Conservation (phyloP, 2,113 vertebrate genomes). For the Entomyzon cyanotis region DNA sequence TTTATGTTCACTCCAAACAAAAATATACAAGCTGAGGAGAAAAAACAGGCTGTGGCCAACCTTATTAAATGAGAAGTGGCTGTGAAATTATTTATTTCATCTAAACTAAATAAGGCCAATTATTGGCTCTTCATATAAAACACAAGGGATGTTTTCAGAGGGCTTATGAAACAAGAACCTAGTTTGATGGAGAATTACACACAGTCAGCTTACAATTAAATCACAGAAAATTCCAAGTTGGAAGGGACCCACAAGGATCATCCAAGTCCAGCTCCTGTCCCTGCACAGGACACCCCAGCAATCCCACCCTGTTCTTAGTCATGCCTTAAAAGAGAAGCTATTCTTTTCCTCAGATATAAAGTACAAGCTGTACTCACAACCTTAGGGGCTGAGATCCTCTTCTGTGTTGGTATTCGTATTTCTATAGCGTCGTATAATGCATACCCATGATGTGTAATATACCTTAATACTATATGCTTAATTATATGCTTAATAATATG, state of each 20-base stretch:
- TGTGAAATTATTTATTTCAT: constrained; percentile 62
- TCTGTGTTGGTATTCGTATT: neutral
- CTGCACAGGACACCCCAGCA: neutral
- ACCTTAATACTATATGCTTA: neutral
- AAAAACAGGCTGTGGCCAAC: constrained; percentile 36
- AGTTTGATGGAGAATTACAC: neutral
- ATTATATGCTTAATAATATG: too few relatives aligned
- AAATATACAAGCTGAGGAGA: constrained; percentile 45
- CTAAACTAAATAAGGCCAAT: constrained; percentile 39
- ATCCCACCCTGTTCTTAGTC: neutral
- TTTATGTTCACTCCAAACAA: constrained; percentile 67
- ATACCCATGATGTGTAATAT: neutral
- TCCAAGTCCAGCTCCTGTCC: neutral
- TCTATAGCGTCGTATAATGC: neutral
- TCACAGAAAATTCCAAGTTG: neutral
- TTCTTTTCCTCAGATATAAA: neutral
- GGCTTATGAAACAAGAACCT: neutral
- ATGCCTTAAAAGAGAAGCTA: neutral
- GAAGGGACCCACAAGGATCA: neutral
- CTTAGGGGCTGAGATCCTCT: neutral
- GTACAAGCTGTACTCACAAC: neutral
- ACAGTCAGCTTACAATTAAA: neutral
- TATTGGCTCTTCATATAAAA: constrained; percentile 7
- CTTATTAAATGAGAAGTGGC: constrained; percentile 57
- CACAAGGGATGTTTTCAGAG: constrained; percentile 3